Base-by-base conservation (phyloP, 2,113 vertebrate species). In the Pao palembangensis region DNA sequence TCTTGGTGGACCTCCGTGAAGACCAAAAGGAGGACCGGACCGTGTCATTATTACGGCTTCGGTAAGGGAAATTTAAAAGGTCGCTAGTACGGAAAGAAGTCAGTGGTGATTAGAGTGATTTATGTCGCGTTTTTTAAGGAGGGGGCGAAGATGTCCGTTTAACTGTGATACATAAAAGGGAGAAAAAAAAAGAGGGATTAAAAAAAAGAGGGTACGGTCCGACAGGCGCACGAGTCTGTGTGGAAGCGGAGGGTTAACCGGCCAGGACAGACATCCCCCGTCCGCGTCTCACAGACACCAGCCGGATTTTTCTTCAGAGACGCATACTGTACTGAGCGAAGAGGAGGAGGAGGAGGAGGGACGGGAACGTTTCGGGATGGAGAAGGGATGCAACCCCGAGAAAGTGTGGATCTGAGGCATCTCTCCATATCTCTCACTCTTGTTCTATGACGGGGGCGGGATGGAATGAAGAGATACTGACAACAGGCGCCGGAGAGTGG, bases 371-470 rank as follows among this genome's bases (percentile, higher is more conserved):
- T 8, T 17, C 46, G 47, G 47, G 17, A n/a, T n/a, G 41, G 47
- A 67, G 61, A 67, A 28, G 56, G 67, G 64, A 78, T 70, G 72
- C 75, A 71, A 79, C 58, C 59, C 55, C 17, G 52, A 28, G 67
- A 84, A 28, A 74, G 73, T 60, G 83, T 62, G 79, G 74, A 66
- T 83, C 15, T 83, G 65, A 81, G 70, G 46, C 78, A 55, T 69
- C 53, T 21, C 43, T 65, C 55, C 51, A 50, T 64, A 54, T 78
- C 64, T 13, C 11, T 74, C 69, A 82, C 78, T 85, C 72, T 79
- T 41, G 18, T 49, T 17, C 17, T 56, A 25, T 46, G 44, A 43
- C 55, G 76, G 64, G 61, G 61, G 56, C 72, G 61, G 76, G 69
- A 68, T 70, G 64, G 81, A 82, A 73, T 46, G 76, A 61, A 80